Evolutionary conservation across 1,140 invertebrate genomes (phyloP), one percentile per base, ranked within the genome.

Genomic region (Platorchestia sp.): DNA sequence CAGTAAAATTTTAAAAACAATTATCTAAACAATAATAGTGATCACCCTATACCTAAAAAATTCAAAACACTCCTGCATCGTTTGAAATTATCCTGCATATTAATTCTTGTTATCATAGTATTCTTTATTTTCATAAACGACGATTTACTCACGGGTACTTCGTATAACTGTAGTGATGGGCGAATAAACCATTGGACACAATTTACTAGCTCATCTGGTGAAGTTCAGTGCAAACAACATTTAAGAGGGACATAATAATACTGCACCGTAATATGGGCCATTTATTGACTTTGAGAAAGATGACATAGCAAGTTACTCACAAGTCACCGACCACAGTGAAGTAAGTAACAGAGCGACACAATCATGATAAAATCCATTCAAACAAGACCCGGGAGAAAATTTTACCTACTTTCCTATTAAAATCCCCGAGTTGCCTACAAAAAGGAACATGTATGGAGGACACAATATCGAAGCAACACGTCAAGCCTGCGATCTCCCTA

Each of bases 241-340:
- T 51, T 10, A 75, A 75, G 27, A 75, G 59, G 59, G n/a, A 75
- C 27, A 42, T 89, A 89, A 89, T 89, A 44, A 44, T 16, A 42
- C 16, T 6, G 3, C 36, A 42, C 16, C 3, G 87, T 89, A 41
- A 89, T 89, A 89, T 89, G n/a, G 87, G 45, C 91, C 91, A 93
- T 93, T 44, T 45, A 93, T 93, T 93, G 41, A 93, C 45, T 93
- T 44, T 93, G 36, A 40, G 91, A 44, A 44, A 93, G 45, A 45
- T 47, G 91, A 93, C 91, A 93, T 93, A 93, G 91, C 91, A 93
- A 93, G 43, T 93, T 93, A 93, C 91, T 93, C 45, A 93, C 91
- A 93, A 93, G 91, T 93, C 43, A 93, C 36, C 91, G 47, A 93
- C 36, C 91, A 93, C 91, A 47, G 91, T 47, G 40, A 93, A 93